phyloP scores from a whole-genome alignment of 2,888 invertebrate genomes.

The Ophion ellenae region DNA sequence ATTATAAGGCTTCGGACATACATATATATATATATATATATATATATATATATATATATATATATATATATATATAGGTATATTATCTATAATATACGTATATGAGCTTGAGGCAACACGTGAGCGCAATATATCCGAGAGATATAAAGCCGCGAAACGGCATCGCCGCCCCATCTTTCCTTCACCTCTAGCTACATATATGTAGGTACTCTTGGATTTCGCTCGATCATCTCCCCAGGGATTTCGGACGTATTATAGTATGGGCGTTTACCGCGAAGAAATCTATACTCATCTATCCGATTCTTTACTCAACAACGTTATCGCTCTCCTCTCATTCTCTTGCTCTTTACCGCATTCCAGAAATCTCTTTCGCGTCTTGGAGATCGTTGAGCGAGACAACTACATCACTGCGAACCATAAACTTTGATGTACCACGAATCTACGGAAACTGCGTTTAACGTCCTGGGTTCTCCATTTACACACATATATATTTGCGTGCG shows the following conservation, averaged over 20 bases:
- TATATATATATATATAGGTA: too few species aligned
- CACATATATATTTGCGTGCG: not conserved
- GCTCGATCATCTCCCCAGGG: conserved; percentile 60
- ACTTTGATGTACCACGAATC: conserved; percentile 76
- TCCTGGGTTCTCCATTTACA: conserved; percentile 18
- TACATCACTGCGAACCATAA: conserved; percentile 70
- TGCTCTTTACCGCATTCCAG: conserved; percentile 11
- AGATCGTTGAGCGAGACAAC: conserved; percentile 54
- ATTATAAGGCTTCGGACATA: conserved; percentile 76
- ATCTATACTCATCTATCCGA: conserved; percentile 48
- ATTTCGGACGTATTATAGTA: conserved; percentile 21
- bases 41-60: too few species aligned
- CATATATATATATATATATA: too few species aligned
- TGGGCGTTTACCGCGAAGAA: conserved; percentile 49
- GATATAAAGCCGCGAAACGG: conserved; percentile 25
- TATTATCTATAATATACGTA: too few species aligned
- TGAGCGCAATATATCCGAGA: conserved; percentile 60
- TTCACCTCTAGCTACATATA: conserved; percentile 5
- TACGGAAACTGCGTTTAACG: conserved; percentile 62
- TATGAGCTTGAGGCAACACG: conserved; percentile 49
- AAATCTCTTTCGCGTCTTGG: conserved; percentile 45
- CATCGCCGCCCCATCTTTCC: conserved; percentile 16
- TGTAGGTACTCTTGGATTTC: conserved; percentile 8
- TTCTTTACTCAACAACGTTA: conserved; percentile 40
- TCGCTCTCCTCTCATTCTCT: conserved; percentile 40